phyloP scores from a whole-genome alignment of 2,888 invertebrate species.

The Leptopilina drosophilae region DNA sequence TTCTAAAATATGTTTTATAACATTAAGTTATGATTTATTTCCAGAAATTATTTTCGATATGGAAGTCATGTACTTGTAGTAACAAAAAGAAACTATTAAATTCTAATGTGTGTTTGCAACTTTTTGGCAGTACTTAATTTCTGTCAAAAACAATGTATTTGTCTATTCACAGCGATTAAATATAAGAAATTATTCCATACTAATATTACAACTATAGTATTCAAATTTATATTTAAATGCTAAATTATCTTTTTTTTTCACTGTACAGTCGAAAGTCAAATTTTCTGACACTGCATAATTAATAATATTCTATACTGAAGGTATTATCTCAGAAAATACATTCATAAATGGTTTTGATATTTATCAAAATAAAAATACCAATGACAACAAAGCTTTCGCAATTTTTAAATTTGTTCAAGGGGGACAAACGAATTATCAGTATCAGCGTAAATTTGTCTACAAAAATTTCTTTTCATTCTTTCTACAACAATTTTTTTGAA shows the following conservation, averaged over 20 bases:
- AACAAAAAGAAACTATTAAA: neutral
- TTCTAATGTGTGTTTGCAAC: conserved; percentile 7
- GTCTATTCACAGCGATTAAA: conserved; percentile 21
- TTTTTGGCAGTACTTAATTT: neutral
- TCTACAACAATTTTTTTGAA: neutral
- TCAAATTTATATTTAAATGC: conserved; percentile 16
- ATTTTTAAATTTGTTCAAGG: neutral
- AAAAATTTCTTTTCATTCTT: neutral
- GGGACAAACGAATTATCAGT: neutral
- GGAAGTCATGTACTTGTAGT: neutral
- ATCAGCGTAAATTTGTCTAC: neutral
- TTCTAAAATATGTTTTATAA: neutral
- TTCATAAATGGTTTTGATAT: neutral
- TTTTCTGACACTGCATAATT: neutral
- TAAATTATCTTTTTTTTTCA: conserved; percentile 26
- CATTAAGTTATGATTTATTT: conserved; percentile 22
- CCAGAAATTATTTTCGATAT: conserved; percentile 22
- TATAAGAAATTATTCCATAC: conserved; percentile 27
- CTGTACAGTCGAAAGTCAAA: conserved; percentile 36
- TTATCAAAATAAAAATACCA: neutral
- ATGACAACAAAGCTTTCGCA: neutral
- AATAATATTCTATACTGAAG: neutral
- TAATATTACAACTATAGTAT: conserved; percentile 23
- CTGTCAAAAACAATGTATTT: conserved; percentile 15
- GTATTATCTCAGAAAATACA: conserved; percentile 17